phyloP scores from a whole-genome alignment of 2,113 vertebrate species.

The Tricholaema leucomelas region DNA sequence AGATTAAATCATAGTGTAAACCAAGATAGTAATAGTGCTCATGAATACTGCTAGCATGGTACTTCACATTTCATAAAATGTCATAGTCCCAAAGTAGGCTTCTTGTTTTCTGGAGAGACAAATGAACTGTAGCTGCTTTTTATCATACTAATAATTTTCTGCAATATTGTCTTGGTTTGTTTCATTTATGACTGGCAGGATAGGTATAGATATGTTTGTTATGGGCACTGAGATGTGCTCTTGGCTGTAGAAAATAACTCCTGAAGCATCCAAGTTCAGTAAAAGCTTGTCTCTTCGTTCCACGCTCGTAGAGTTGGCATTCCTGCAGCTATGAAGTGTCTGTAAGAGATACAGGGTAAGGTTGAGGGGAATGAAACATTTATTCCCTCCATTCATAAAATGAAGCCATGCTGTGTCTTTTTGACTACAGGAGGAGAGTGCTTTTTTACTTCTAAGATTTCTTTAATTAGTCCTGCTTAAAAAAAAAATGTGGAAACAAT shows the following conservation, averaged over 20 bases:
- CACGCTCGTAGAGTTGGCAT: not conserved
- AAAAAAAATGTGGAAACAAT: not conserved
- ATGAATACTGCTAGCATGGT: not conserved
- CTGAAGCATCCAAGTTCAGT: not conserved
- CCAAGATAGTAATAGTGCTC: not conserved
- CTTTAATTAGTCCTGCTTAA: not conserved
- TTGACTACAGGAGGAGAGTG: not conserved
- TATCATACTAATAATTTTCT: slow-evolving; percentile 18
- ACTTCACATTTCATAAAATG: slow-evolving; percentile 2
- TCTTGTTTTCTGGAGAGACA: not conserved
- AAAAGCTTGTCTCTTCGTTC: not conserved
- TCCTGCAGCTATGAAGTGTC: not conserved
- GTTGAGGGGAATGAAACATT: not conserved
- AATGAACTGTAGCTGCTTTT: not conserved
- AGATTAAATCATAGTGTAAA: not conserved
- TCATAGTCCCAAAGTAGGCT: not conserved
- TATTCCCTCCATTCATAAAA: not conserved
- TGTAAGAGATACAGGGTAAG: not conserved
- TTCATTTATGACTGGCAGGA: slow-evolving; percentile 18
- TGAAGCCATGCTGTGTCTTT: not conserved
- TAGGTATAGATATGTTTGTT: slow-evolving; percentile 7
- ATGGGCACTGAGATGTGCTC: not conserved
- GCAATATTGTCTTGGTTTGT: not conserved
- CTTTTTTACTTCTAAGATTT: not conserved
- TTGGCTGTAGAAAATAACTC: slow-evolving; percentile 19